Percentiles rank a stretch among this genome's conserved stretches.
Evolutionary conservation across 2,797 vertebrate species (phyloP).

Genomic region (Neosilurus hyrtlii): DNA sequence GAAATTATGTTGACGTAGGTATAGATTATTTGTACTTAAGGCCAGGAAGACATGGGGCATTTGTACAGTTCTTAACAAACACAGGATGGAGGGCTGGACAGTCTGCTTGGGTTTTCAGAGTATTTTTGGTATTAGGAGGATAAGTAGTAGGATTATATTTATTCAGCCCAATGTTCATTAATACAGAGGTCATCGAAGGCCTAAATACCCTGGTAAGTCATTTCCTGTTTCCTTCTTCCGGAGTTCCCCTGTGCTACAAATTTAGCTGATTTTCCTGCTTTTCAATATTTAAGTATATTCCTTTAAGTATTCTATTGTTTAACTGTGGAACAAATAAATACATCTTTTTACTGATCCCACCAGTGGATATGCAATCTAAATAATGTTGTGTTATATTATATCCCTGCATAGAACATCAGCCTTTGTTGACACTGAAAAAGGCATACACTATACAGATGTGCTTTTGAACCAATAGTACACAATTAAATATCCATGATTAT

Average conservation of each 20-base stretch:
- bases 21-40: conserved; percentile 27
- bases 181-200: background rate
- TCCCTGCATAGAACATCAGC: background rate
- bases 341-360: background rate
- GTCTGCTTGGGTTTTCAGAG: conserved; percentile 2
- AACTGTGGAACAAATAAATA: background rate
- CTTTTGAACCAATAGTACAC: background rate
- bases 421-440: background rate
- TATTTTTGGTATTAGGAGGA: conserved; percentile 39
- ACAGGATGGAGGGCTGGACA: conserved; percentile 30
- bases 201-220: background rate
- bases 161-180: conserved; percentile 23
- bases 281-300: background rate
- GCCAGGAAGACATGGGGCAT: conserved; percentile 42
- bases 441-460: too few species aligned
- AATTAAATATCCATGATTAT: background rate
- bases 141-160: too few species aligned
- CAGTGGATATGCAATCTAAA: background rate
- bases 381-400: background rate
- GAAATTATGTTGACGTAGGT: conserved; percentile 46
- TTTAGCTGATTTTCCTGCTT: background rate
- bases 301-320: background rate
- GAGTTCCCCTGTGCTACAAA: conserved; percentile 10
- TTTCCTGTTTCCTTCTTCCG: conserved; percentile 1
- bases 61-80: conserved; percentile 25